Percentiles rank a stretch among this genome's conserved stretches.
Conservation (phyloP, 2,113 vertebrate genomes). For the Philantomba maxwellii region DNA sequence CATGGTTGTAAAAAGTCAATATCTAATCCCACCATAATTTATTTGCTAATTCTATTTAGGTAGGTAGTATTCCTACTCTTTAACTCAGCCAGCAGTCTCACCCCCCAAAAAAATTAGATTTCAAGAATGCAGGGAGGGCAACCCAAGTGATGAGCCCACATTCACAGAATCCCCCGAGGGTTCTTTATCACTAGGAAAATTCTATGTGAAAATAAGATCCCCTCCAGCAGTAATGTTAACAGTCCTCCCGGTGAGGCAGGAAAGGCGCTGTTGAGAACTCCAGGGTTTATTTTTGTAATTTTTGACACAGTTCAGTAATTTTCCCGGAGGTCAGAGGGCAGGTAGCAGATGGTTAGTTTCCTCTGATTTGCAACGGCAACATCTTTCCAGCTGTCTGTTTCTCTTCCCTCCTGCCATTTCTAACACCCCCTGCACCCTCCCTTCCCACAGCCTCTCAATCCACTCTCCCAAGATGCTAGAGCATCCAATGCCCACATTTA, state of each 20-base stretch:
- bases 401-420: not conserved
- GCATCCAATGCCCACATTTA: not conserved
- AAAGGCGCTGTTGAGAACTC: not conserved
- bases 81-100: not conserved
- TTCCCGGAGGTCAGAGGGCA: constrained; percentile 60
- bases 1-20: constrained; percentile 21
- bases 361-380: not conserved
- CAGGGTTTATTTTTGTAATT: constrained; percentile 35
- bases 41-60: constrained; percentile 49
- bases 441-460: not conserved
- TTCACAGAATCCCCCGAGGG: not conserved
- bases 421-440: no score
- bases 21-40: constrained; percentile 39
- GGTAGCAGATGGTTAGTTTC: constrained; percentile 29
- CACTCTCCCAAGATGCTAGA: fast-evolving
- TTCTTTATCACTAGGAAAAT: not conserved
- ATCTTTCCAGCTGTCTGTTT: not conserved
- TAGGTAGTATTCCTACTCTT: not conserved
- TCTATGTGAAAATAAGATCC: not conserved
- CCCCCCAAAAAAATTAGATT: not conserved
- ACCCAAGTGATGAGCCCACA: not conserved
- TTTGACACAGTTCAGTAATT: constrained; percentile 34
- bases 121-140: not conserved
- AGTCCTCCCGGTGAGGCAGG: not conserved
- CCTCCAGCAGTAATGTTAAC: not conserved